A percentile compares a stretch with the other conserved stretches of the same genome.
Conservation (phyloP, 2,888 invertebrate species). For the Drosophila heteroneura region DNA sequence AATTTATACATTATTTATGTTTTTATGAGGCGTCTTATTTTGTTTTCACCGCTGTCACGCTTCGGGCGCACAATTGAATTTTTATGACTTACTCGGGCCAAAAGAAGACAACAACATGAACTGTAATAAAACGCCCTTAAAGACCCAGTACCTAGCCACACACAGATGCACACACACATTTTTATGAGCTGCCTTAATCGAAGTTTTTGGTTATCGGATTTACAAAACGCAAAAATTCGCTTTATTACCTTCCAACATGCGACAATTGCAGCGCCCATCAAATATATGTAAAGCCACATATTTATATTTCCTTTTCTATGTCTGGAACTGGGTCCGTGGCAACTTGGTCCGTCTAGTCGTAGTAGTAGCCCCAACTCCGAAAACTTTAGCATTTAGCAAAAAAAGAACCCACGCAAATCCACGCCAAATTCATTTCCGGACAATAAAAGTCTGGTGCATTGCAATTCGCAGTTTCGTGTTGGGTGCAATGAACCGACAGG, state of each 20-base stretch:
- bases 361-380: background rate
- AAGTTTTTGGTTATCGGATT: constrained; percentile 58
- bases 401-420: constrained; percentile 42
- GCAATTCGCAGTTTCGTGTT: constrained; percentile 53
- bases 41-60: constrained; percentile 24
- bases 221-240: constrained; percentile 19
- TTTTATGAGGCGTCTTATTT: constrained; percentile 13
- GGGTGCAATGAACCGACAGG: constrained; percentile 69
- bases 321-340: constrained; percentile 8
- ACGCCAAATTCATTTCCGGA: constrained; percentile 64
- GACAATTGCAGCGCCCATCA: constrained; percentile 54
- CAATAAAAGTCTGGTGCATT: constrained; percentile 69
- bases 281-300: constrained; percentile 11
- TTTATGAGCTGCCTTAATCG: constrained; percentile 73
- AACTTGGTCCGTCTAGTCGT: constrained; percentile 44
- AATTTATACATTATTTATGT: constrained; percentile 53
- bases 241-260: constrained; percentile 69
- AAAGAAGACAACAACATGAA: constrained; percentile 31
- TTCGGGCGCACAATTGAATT: constrained; percentile 67
- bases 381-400: background rate
- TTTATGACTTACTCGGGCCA: constrained; percentile 54
- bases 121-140: constrained; percentile 54
- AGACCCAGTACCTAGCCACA: constrained; percentile 36
- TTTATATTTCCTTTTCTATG: constrained; percentile 33
- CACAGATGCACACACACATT: constrained; percentile 22